Conservation (phyloP, 2,797 vertebrate genomes). For the Tenualosa ilisha region DNA sequence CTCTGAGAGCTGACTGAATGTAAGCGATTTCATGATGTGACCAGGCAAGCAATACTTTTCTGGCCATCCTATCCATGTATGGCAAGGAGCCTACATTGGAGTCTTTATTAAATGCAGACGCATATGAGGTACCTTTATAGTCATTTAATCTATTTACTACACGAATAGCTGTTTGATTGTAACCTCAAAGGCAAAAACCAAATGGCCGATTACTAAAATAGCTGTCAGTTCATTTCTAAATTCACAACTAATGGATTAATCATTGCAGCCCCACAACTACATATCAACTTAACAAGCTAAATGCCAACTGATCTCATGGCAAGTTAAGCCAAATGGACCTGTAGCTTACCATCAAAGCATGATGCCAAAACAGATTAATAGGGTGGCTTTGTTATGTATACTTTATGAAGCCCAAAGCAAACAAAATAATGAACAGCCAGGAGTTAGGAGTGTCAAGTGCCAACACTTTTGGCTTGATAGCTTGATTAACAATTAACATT, state of each 20-base stretch:
- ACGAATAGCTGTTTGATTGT: no score
- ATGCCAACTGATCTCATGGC: neutral
- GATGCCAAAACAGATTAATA: neutral
- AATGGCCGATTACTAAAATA: no score
- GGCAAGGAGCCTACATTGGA: no score
- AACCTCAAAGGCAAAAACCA: no score
- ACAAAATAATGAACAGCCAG: neutral
- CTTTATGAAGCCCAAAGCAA: neutral
- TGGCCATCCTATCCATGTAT: no score
- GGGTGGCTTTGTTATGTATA: neutral
- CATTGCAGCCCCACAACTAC: no score
- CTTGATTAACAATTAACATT: neutral
- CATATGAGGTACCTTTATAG: no score
- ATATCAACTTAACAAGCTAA: neutral
- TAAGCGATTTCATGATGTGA: neutral
- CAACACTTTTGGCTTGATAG: neutral
- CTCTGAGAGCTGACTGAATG: neutral
- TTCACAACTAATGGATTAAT: no score
- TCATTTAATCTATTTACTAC: no score
- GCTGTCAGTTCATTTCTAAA: no score
- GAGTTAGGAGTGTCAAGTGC: neutral
- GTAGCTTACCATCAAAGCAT: neutral
- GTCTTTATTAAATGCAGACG: no score
- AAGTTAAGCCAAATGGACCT: neutral
- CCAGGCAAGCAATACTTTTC: neutral